Percentiles rank a stretch among this genome's conserved stretches.
Conservation (phyloP, 2,113 vertebrate species). For the Zapornia atra region DNA sequence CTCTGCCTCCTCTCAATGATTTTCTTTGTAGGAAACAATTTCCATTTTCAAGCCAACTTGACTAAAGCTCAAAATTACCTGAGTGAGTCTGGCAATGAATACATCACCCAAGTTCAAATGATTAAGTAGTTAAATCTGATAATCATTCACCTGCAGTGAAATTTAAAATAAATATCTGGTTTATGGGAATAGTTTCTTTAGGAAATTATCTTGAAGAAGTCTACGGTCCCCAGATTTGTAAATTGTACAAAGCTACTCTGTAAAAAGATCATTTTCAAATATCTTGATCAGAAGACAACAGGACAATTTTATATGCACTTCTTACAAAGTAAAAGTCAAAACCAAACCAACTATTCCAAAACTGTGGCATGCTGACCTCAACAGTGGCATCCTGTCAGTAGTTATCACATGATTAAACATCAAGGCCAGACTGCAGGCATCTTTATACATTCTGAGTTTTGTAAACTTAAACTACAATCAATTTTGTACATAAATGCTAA, state of each 20-base stretch:
- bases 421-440: background rate
- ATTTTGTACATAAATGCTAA: background rate
- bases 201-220: background rate
- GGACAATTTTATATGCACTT: background rate
- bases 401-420: accelerated
- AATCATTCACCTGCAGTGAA: background rate
- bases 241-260: background rate
- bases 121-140: background rate
- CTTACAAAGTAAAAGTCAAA: background rate
- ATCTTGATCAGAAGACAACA: background rate
- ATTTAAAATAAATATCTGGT: background rate
- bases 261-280: background rate
- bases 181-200: background rate
- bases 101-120: background rate
- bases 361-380: background rate
- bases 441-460: background rate
- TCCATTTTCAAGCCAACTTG: background rate
- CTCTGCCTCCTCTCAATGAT: background rate
- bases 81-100: background rate
- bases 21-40: background rate
- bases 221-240: background rate
- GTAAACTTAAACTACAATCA: background rate
- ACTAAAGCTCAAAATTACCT: background rate
- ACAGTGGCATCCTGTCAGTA: background rate
- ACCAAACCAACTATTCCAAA: background rate